Percentiles rank a stretch among this genome's conserved stretches.
These are phyloP conservation scores for Leptura quadrifasciata DNA, from an alignment of 2,888 invertebrate species.

Conservation along the genomic window DNA sequence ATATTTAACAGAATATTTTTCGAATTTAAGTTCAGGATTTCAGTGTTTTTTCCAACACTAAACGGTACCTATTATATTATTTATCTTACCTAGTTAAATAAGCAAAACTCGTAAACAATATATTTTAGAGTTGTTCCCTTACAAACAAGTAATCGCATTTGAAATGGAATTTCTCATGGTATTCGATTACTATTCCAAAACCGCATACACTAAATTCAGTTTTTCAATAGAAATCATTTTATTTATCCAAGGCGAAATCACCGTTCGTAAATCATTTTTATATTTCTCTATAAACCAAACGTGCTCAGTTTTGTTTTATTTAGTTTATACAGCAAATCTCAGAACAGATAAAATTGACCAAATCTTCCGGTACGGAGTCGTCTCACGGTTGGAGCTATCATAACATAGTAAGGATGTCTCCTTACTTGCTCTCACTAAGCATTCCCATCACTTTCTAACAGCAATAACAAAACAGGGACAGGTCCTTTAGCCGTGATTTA, in stretches of 20 bases:
- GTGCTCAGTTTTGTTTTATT: constrained; percentile 55
- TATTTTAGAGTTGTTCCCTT: background rate
- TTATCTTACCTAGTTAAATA: background rate
- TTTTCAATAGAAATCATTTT: constrained; percentile 5
- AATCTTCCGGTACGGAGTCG: constrained; percentile 58
- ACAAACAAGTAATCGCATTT: too few species aligned
- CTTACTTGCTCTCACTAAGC: constrained; percentile 20
- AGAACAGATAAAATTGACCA: constrained; percentile 61
- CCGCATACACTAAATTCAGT: background rate
- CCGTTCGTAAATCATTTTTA: constrained; percentile 20
- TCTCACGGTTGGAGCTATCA: constrained; percentile 52
- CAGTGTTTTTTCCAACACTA: too few species aligned
- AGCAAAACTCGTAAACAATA: background rate
- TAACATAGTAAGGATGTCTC: constrained; percentile 42
- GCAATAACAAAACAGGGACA: constrained; percentile 45
- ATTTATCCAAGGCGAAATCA: constrained; percentile 1
- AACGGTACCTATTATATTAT: too few species aligned
- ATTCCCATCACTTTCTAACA: constrained; percentile 50
- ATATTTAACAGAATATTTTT: too few species aligned
- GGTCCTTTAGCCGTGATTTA: constrained; percentile 53
- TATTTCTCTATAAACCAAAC: constrained; percentile 50
- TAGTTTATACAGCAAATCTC: constrained; percentile 58
- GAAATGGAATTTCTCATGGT: background rate
- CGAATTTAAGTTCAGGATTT: too few species aligned
- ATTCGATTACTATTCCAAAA: constrained; percentile 1